A percentile compares a stretch with the other conserved stretches of the same genome.
Conservation (phyloP, 2,113 vertebrate genomes). For the Scolopax mira region DNA sequence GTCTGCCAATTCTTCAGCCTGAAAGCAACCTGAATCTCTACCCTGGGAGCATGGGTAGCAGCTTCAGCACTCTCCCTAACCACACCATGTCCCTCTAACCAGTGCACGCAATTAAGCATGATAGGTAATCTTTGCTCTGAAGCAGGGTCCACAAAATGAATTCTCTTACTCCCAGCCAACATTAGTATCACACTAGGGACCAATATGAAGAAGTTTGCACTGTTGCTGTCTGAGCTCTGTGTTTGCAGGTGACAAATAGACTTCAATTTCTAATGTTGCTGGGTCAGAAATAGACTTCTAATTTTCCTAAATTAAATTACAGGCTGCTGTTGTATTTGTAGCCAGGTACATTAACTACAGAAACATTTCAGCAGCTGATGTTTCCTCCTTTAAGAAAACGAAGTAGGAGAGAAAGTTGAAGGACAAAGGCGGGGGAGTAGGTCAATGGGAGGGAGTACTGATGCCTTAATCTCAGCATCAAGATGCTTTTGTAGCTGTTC, state of each 20-base stretch:
- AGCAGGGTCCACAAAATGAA: slow-evolving; percentile 17
- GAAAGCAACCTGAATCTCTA: background rate
- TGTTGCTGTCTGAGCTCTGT: slow-evolving; percentile 1
- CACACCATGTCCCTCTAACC: background rate
- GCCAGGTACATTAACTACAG: background rate
- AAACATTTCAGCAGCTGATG: background rate
- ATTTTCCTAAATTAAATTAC: slow-evolving; percentile 57
- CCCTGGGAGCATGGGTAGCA: background rate
- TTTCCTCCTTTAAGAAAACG: background rate
- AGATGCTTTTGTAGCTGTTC: background rate
- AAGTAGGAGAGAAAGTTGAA: background rate
- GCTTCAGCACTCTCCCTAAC: background rate
- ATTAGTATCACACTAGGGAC: slow-evolving; percentile 1
- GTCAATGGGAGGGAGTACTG: background rate
- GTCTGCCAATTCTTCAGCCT: background rate
- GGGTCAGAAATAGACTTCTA: slow-evolving; percentile 14
- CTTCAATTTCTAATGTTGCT: slow-evolving; percentile 34
- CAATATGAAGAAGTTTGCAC: background rate
- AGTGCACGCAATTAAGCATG: background rate
- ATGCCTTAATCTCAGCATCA: background rate
- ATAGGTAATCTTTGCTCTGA: background rate
- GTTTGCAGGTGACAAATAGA: slow-evolving; percentile 47
- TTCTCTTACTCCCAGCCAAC: background rate
- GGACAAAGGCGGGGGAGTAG: background rate
- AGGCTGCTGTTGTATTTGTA: background rate